Percentiles rank a stretch among this genome's conserved stretches.
phyloP scores from a whole-genome alignment of 2,113 vertebrate species.

The Limanda limanda region DNA sequence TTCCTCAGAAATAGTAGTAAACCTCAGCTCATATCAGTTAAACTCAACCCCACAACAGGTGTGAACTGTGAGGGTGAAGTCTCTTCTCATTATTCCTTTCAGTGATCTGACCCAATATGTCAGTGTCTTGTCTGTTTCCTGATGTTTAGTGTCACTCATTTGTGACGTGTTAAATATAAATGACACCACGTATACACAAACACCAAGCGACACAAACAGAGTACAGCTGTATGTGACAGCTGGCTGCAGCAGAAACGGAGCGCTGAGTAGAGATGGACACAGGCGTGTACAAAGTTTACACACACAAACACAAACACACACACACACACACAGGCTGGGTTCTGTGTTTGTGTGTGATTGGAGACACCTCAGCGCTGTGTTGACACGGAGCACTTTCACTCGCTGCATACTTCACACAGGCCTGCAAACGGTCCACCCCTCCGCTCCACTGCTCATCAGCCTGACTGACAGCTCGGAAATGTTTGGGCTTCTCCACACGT shows the following conservation, averaged over 20 bases:
- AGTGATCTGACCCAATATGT: too few species aligned
- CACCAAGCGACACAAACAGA: not conserved
- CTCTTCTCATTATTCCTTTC: too few species aligned
- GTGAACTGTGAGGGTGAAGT: not conserved
- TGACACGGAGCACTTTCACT: constrained; percentile 67
- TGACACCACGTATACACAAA: not conserved
- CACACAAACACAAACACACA: not conserved
- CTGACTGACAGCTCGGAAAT: constrained; percentile 61
- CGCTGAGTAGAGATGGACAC: not conserved
- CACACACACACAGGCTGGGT: not conserved
- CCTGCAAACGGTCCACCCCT: constrained; percentile 41
- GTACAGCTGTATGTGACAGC: constrained; percentile 11
- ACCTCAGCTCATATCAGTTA: too few species aligned
- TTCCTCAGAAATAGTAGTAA: too few species aligned
- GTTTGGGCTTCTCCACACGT: constrained; percentile 44
- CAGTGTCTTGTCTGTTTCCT: not conserved
- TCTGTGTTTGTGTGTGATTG: constrained; percentile 38
- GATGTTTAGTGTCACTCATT: not conserved
- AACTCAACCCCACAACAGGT: not conserved
- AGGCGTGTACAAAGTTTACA: not conserved
- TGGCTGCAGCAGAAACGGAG: constrained; percentile 9
- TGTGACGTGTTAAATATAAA: not conserved
- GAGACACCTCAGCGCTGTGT: constrained; percentile 49
- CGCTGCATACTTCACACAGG: constrained; percentile 63
- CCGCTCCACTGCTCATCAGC: constrained; percentile 20